phyloP scores from a whole-genome alignment of 2,888 invertebrate genomes.

The Megalurothrips usitatus region DNA sequence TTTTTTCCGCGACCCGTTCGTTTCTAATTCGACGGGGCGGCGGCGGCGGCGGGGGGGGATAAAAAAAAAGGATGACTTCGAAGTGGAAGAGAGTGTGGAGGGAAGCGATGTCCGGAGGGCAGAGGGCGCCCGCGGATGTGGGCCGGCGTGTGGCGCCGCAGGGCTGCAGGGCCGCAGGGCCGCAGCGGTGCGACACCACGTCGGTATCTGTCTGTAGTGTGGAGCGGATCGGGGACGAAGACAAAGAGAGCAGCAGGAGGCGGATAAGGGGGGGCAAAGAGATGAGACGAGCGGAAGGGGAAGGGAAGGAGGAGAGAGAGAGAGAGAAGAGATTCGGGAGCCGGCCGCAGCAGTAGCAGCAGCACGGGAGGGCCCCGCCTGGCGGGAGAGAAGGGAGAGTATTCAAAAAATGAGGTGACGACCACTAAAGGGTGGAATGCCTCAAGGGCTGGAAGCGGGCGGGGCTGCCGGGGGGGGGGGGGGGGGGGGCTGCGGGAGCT shows the following conservation, averaged over 20 bases:
- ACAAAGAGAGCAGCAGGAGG: neutral
- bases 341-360: neutral
- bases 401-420: neutral
- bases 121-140: too few species aligned
- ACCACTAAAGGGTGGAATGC: conserved; percentile 7
- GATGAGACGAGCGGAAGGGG: conserved; percentile 21
- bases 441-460: neutral
- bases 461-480: neutral
- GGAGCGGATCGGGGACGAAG: conserved; percentile 28
- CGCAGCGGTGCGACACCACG: too few species aligned
- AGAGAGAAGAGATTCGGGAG: neutral
- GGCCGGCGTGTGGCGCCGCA: too few species aligned
- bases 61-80: conserved; percentile 5
- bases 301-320: neutral
- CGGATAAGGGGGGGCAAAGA: conserved; percentile 10
- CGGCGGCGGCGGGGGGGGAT: too few species aligned
- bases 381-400: neutral
- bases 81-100: too few species aligned
- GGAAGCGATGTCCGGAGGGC: conserved; percentile 30
- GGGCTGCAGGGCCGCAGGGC: conserved; percentile 12
- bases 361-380: neutral
- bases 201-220: conserved; percentile 31
- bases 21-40: neutral
- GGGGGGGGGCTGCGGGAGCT: neutral
- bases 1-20: neutral